Evolutionary conservation across 2,113 vertebrate genomes (phyloP), one percentile per base, ranked within the genome.

Genomic region (Clinocottus analis): DNA sequence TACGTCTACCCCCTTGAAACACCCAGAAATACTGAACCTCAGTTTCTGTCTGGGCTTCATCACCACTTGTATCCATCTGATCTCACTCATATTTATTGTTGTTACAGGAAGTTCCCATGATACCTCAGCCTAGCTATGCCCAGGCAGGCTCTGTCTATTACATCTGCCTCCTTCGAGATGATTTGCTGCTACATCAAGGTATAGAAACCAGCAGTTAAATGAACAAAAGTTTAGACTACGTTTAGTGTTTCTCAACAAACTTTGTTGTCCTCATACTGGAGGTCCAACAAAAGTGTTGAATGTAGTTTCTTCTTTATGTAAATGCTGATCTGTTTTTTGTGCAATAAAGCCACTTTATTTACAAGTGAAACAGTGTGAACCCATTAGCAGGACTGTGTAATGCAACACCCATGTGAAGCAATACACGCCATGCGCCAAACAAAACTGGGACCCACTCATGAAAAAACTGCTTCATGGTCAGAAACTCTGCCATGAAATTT

Each of bases 111-210:
- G 98, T 99, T n/a, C 98, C 98, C 58, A 99, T 99, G 98, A 95
- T 97, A 71, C 98, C 98, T 37, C 96, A 98, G 27, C 98, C 98
- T 45, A 97, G 96, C 79, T 99, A 99, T 3, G 96, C 98, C 61
- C 97, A 99, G 85, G 95, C 96, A 0, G 97, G 97, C 83, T 99
- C 97, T 16, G 94, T 98, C 79, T 99, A 99, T 91, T 99, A 98
- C 81, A 99, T 99, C 85, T 99, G 98, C 82, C 94, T 99, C 29
- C 85, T 99, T 41, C 94, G 98, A 85, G 98, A 99, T 3, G 97
- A 99, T 0, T 94, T 99, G 82, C 94, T 99, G 85, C 95, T 99
- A 31, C 97, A 98, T 84, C 98, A 99, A 94, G 98, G 98, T 99
- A 80, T 4, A 68, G 12, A 58, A 53, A 64, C 19, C 39, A 19